These are phyloP conservation scores for Platycnemis pennipes DNA, from an alignment of 2,888 invertebrate genomes.

Conservation along the genomic window DNA sequence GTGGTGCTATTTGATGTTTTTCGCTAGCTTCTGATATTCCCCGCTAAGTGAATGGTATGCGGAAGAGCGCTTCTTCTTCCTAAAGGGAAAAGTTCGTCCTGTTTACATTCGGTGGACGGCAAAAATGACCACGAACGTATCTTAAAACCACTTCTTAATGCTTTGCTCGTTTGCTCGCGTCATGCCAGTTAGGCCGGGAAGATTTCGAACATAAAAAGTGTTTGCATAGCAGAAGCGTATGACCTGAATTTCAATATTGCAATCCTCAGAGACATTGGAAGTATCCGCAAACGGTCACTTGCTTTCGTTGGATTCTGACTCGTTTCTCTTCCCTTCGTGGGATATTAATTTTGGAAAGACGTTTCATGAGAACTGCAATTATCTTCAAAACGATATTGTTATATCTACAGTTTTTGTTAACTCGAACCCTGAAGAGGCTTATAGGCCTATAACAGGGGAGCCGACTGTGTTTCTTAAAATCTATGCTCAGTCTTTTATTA, in stretches of 20 bases:
- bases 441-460: too few species aligned
- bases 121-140: constrained; percentile 47
- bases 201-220: neutral
- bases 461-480: too few species aligned
- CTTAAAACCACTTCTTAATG: constrained; percentile 40
- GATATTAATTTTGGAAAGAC: too few species aligned
- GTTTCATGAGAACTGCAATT: too few species aligned
- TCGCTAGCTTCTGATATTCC: constrained; percentile 66
- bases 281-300: neutral
- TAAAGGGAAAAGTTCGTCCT: constrained; percentile 47
- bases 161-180: constrained; percentile 1
- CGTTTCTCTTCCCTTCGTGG: neutral
- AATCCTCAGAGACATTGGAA: neutral
- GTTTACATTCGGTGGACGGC: constrained; percentile 43
- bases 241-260: neutral
- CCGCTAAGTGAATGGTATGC: constrained; percentile 60
- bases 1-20: constrained; percentile 57
- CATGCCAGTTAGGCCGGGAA: neutral
- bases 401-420: too few species aligned
- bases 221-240: neutral
- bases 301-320: neutral
- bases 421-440: too few species aligned
- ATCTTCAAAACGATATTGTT: too few species aligned
- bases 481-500: too few species aligned
- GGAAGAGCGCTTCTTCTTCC: constrained; percentile 19